Evolutionary conservation across 2,797 vertebrate species (phyloP).

Genomic region (Megaceryle alcyon): DNA sequence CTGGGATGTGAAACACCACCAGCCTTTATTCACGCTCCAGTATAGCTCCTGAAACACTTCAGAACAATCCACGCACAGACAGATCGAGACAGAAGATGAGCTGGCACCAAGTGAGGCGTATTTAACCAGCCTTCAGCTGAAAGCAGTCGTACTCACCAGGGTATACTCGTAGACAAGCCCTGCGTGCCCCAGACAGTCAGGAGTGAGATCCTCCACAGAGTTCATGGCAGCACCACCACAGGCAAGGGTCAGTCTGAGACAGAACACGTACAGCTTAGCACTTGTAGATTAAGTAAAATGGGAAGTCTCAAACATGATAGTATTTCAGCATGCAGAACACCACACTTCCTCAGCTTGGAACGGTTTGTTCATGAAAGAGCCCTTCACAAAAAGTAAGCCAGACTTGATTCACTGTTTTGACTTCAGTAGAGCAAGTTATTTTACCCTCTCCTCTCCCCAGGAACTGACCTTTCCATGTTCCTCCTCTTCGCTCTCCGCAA

Average conservation of each 20-base stretch:
- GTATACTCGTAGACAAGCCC: conserved; percentile 95
- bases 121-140: neutral
- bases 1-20: neutral
- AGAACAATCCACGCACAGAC: neutral
- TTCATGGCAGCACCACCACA: conserved; percentile 96
- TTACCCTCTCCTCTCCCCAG: neutral
- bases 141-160: conserved; percentile 80
- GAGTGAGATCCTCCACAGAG: conserved; percentile 90
- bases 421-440: neutral
- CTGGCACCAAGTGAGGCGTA: fast-evolving
- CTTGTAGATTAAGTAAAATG: neutral
- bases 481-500: conserved; percentile 95
- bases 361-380: neutral
- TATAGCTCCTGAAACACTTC: neutral
- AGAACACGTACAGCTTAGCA: neutral
- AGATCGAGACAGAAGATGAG: neutral
- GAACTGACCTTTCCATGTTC: conserved; percentile 95
- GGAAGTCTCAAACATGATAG: fast-evolving
- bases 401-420: neutral
- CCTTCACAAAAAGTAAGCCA: neutral
- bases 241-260: conserved; percentile 87
- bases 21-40: neutral
- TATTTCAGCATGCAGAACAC: neutral
- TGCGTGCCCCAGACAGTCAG: conserved; percentile 90
- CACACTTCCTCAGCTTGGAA: neutral